Base-by-base conservation (phyloP, 92 coral and sea anemone genomes). In the Epizoanthus stellaris region DNA sequence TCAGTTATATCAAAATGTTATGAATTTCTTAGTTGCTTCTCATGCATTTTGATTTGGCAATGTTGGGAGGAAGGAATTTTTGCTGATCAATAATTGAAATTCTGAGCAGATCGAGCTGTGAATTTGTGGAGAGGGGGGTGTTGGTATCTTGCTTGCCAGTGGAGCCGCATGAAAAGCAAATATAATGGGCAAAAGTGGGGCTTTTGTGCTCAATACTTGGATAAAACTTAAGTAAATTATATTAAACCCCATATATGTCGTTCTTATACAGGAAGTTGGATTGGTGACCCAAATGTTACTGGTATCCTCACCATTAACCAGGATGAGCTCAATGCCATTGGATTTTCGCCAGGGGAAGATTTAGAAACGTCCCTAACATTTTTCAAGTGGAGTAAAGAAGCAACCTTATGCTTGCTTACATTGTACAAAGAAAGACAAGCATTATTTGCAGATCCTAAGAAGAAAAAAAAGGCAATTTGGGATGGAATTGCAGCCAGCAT, bases 401-500 rank as follows among this genome's bases (percentile, higher is more conserved):
- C 87, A 75, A 79, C 76, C 16, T 69, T 71, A 61, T 58, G 69
- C 75, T 70, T 87, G 42, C 70, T 90, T 73, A 42, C 82, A 39
- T 67, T 90, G 58, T 76, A 87, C 85, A 87, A 82, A 65, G 93
- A 72, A 69, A 77, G 59, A n/a, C 76, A 90, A 82, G 42, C 84
- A 10, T 68, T 52, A 40, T 89, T 89, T 86, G 80, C 57, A 61
- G 82, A 75, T 75, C 85, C 85, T 54, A 90, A 86, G 76, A 74
- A 87, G 69, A 87, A 90, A 80, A 89, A 89, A 82, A 90, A 83
- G 61, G 67, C 91, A 36, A 76, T 87, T 75, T 87, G 91, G 93
- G 88, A 87, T 80, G 80, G 69, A 70, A 87, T 90, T 52, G 17
- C 93, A 36, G 85, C 20, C 45, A 86, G 88, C 34, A 84, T 90